Evolutionary conservation across 2,888 invertebrate species (phyloP), one percentile per base, ranked within the genome.

Genomic region (Papilio gigon): DNA sequence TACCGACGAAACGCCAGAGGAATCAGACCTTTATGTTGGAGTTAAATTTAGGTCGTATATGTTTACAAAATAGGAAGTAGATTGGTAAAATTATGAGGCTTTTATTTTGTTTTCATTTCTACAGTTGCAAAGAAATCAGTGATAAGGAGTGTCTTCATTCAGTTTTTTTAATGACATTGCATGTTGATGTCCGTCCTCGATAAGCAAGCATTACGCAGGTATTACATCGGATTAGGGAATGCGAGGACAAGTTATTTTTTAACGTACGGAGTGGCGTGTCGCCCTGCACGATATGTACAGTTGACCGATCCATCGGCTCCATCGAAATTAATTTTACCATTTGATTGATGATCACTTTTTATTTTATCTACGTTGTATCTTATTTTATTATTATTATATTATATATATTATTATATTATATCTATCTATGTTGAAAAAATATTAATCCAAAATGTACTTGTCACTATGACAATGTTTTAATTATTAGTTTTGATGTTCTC

Each of bases 401-500:
- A n/a, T n/a, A n/a, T n/a, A n/a, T n/a, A n/a, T n/a, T n/a, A n/a
- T n/a, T n/a, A n/a, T n/a, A n/a, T n/a, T n/a, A n/a, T n/a, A n/a
- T n/a, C n/a, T n/a, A n/a, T n/a, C n/a, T n/a, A n/a, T n/a, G n/a
- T n/a, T n/a, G n/a, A n/a, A n/a, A n/a, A n/a, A n/a, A n/a, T n/a
- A n/a, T n/a, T n/a, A n/a, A n/a, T n/a, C n/a, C n/a, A n/a, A n/a
- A n/a, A n/a, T n/a, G n/a, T n/a, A n/a, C n/a, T n/a, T n/a, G n/a
- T n/a, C n/a, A n/a, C n/a, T n/a, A n/a, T 22, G 22, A 22, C 3
- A 12, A 9, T 33, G n/a, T 4, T 2, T 9, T 17, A 3, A 27
- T 27, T n/a, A 14, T 62, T 60, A 35, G 56, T 17, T 14, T 25
- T 40, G 9, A 1, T 25, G 11, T 33, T 61, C 63, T 25, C 93